These are phyloP conservation scores for Brotula barbata DNA, from an alignment of 2,797 vertebrate genomes.

Conservation along the genomic window DNA sequence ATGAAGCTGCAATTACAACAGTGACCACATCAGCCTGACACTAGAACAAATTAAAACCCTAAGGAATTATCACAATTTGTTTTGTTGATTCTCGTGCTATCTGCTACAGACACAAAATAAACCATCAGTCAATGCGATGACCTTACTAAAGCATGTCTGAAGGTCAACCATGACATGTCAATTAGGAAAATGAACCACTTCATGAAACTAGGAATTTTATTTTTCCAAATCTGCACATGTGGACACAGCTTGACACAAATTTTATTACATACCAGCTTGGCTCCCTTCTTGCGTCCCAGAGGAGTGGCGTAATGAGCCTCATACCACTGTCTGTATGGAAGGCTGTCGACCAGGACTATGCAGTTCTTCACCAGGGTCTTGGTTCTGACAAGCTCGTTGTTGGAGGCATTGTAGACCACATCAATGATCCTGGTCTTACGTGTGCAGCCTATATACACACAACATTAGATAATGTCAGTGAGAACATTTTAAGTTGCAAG, in stretches of 20 bases:
- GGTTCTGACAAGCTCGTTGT: slow-evolving; percentile 97
- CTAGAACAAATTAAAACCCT: too few relatives aligned
- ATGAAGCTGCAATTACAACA: too few relatives aligned
- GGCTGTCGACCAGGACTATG: slow-evolving; percentile 91
- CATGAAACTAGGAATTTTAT: too few relatives aligned
- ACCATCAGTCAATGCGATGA: too few relatives aligned
- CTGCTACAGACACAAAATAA: too few relatives aligned
- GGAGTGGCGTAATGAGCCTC: slow-evolving; percentile 95
- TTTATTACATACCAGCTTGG: slow-evolving; percentile 88
- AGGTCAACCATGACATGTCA: too few relatives aligned
- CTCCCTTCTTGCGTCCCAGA: slow-evolving; percentile 97
- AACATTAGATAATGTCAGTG: not conserved
- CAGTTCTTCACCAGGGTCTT: slow-evolving; percentile 99
- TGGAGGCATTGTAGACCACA: slow-evolving; percentile 98
- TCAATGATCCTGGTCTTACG: slow-evolving; percentile 98
- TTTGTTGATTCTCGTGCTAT: too few relatives aligned
- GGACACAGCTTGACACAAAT: not conserved
- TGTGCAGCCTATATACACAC: slow-evolving; percentile 85
- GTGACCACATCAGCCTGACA: too few relatives aligned
- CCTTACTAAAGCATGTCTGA: too few relatives aligned
- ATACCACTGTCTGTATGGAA: slow-evolving; percentile 97
- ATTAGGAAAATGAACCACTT: too few relatives aligned
- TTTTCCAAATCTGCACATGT: too few relatives aligned
- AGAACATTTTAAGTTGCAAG: not conserved
- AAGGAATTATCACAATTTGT: too few relatives aligned